Conservation (phyloP, 2,888 invertebrate species). For the Xestobium rufovillosum region DNA sequence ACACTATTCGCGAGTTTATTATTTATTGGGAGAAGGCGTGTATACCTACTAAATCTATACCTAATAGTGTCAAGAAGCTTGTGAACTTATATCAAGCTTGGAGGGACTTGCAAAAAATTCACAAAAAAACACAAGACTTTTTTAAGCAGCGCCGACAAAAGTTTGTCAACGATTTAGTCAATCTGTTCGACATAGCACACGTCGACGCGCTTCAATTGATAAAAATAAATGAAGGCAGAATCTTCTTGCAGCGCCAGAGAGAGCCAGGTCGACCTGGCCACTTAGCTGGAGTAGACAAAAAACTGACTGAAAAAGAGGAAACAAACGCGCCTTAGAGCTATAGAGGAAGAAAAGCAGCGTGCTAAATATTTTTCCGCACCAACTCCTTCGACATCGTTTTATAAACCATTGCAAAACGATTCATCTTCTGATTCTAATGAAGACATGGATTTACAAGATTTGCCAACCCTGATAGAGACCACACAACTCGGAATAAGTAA, state of each 20-base stretch:
- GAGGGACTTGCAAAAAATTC: slow-evolving; percentile 18
- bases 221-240: too few species aligned
- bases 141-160: slow-evolving; percentile 14
- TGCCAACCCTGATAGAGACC: slow-evolving; percentile 11
- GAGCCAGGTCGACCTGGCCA: too few species aligned
- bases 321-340: slow-evolving; percentile 12
- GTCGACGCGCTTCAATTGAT: slow-evolving; percentile 10
- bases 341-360: too few species aligned
- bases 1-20: slow-evolving; percentile 13
- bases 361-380: too few species aligned
- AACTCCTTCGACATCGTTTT: too few species aligned
- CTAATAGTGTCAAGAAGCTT: slow-evolving; percentile 22
- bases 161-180: slow-evolving; percentile 23
- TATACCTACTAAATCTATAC: slow-evolving; percentile 23
- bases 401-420: too few species aligned
- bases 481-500: too few species aligned
- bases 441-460: slow-evolving; percentile 13
- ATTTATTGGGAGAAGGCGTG: slow-evolving; percentile 31
- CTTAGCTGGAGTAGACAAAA: too few species aligned
- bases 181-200: slow-evolving; percentile 22
- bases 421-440: too few species aligned
- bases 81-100: slow-evolving; percentile 28
- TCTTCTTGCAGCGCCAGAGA: too few species aligned
- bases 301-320: slow-evolving; percentile 29
- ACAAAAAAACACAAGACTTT: slow-evolving; percentile 26